Percentiles rank a stretch among this genome's conserved stretches.
Conservation (phyloP, 2,888 invertebrate species). For the Epinotia nisella region DNA sequence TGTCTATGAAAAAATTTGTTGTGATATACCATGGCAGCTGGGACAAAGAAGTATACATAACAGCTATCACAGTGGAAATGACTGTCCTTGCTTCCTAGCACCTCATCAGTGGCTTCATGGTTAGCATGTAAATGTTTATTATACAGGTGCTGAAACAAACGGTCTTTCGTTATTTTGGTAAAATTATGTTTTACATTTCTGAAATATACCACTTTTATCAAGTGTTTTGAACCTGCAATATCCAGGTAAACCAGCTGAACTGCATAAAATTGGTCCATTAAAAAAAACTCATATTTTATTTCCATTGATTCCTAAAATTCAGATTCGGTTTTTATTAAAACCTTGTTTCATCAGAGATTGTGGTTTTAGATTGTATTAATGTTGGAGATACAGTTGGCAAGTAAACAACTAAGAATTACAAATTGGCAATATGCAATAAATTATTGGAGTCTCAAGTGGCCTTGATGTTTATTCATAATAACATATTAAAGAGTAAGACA, state of each 20-base stretch:
- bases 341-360: not conserved
- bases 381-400: too few relatives aligned
- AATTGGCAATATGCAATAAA: too few relatives aligned
- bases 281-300: too few relatives aligned
- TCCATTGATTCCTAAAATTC: too few relatives aligned
- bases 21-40: slow-evolving; percentile 85
- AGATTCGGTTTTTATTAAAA: too few relatives aligned
- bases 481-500: not conserved
- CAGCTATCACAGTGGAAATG: slow-evolving; percentile 82
- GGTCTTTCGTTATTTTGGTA: not conserved
- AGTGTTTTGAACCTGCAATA: not conserved
- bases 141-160: slow-evolving; percentile 80
- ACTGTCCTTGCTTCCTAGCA: slow-evolving; percentile 48
- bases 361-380: not conserved
- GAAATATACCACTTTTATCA: not conserved
- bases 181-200: too few relatives aligned
- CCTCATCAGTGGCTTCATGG: slow-evolving; percentile 64
- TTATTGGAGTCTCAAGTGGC: not conserved
- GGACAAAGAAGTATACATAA: slow-evolving; percentile 82
- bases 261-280: too few relatives aligned
- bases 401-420: too few relatives aligned
- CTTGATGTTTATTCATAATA: not conserved
- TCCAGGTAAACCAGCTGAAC: too few relatives aligned
- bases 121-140: slow-evolving; percentile 83
- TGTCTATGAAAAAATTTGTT: slow-evolving; percentile 79